These are phyloP conservation scores for Chloroceryle aenea DNA, from an alignment of 2,113 vertebrate species.

Conservation along the genomic window DNA sequence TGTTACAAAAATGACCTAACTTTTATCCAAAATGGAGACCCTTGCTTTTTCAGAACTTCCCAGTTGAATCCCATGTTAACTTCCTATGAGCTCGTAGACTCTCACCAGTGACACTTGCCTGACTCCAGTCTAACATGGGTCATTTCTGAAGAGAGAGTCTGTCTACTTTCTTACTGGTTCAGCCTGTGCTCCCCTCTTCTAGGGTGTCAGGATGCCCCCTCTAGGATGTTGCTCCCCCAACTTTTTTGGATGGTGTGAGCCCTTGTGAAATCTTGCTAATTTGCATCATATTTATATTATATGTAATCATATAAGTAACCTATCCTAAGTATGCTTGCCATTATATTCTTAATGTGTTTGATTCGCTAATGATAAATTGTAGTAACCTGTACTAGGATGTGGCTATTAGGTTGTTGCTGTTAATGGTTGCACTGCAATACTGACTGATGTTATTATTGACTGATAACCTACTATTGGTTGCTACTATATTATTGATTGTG, in stretches of 20 bases:
- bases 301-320: not conserved
- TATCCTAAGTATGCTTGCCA: not conserved
- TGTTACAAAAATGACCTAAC: not conserved
- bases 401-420: not conserved
- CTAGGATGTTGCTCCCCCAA: accelerated
- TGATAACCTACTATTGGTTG: not conserved
- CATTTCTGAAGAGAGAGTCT: not conserved
- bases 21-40: not conserved
- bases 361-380: not conserved
- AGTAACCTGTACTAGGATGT: not conserved
- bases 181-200: not conserved
- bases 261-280: not conserved
- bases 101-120: not conserved
- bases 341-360: not conserved
- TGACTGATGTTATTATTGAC: not conserved
- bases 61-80: not conserved
- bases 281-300: accelerated
- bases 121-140: not conserved
- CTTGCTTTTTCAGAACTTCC: not conserved
- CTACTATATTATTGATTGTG: not conserved
- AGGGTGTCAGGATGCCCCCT: accelerated
- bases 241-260: not conserved
- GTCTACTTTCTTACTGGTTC: not conserved
- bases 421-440: not conserved
- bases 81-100: not conserved